Conservation (phyloP, 1,140 invertebrate genomes). For the Asobara japonica region DNA sequence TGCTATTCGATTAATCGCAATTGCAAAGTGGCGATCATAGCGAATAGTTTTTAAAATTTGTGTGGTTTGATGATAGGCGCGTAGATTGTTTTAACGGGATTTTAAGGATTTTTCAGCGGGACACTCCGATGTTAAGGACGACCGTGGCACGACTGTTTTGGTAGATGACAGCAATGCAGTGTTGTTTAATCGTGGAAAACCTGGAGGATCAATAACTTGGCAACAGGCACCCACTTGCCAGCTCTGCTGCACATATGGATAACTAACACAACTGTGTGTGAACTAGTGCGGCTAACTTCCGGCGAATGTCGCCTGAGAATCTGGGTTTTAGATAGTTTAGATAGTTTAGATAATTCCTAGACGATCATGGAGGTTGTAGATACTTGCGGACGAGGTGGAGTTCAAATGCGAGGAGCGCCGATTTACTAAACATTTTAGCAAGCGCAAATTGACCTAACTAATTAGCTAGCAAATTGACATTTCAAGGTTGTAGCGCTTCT, state of each 20-base stretch:
- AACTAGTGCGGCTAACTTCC: constrained; percentile 18
- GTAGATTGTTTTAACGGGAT: neutral
- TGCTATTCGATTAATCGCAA: neutral
- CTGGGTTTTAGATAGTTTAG: neutral
- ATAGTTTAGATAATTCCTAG: neutral
- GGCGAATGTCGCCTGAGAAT: neutral
- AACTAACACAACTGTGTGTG: constrained; percentile 17
- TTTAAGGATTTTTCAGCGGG: neutral
- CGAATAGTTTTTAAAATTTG: too few species aligned
- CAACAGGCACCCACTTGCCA: constrained; percentile 63
- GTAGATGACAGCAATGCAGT: constrained; percentile 64
- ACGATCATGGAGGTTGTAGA: neutral
- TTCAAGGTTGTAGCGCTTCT: too few species aligned
- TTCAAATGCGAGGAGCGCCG: too few species aligned
- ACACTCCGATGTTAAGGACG: constrained; percentile 35
- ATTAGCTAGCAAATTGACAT: too few species aligned
- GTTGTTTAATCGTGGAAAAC: constrained; percentile 63
- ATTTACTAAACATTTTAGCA: too few species aligned
- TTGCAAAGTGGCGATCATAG: too few species aligned
- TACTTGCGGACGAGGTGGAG: too few species aligned
- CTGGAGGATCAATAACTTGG: constrained; percentile 63
- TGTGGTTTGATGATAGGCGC: neutral
- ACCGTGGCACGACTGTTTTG: constrained; percentile 55
- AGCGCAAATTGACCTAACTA: too few species aligned
- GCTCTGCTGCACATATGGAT: constrained; percentile 31